Base-by-base conservation (phyloP, 92 coral and sea anemone species). In the Muricea muricata region DNA sequence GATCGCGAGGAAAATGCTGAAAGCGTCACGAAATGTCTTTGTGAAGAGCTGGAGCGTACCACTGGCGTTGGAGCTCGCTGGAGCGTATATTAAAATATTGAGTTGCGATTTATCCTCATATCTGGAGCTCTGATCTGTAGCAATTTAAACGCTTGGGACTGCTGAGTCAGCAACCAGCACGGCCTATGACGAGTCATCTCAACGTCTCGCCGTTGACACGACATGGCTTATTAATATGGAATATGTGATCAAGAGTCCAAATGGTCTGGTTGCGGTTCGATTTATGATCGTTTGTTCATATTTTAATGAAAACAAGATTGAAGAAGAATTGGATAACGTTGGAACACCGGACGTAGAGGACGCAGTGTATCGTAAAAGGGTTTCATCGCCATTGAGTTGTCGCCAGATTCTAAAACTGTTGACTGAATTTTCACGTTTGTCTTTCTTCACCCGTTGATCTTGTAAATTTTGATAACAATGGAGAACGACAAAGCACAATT, bases 11-110 rank as follows among this genome's bases (percentile, higher is more conserved):
- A 91, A 32, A 79, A 81, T 33, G 86, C 68, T 76, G 74, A 91
- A 60, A 58, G 86, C 17, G 87, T 1, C 84, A 85, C 12, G 0
- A 40, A 57, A 48, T 60, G 92, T n/a, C 74, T 94, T 80, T 92
- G 88, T 0, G 30, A 52, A 29, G 94, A 92, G 85, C 87, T 94
- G 9, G 96, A 88, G 89, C 28, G 90, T 94, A 24, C 97, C 98
- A 1, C 58, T 94, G 58, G 98, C 98, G 6, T 82, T 93, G 30
- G 97, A 93, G 57, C 97, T 92, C 84, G 95, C 97, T 30, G 95
- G 88, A n/a, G 98, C 98, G 6, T 90, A 85, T 54, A 87, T 94
- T 41, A 72, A 82, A 40, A 26, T 33, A 7, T 85, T 52, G 26
- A 32, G 21, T 4, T 57, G 83, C 48, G 34, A 86, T 14, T 83